Base-by-base conservation (phyloP, 2,113 vertebrate genomes). In the Seriola rivoliana region DNA sequence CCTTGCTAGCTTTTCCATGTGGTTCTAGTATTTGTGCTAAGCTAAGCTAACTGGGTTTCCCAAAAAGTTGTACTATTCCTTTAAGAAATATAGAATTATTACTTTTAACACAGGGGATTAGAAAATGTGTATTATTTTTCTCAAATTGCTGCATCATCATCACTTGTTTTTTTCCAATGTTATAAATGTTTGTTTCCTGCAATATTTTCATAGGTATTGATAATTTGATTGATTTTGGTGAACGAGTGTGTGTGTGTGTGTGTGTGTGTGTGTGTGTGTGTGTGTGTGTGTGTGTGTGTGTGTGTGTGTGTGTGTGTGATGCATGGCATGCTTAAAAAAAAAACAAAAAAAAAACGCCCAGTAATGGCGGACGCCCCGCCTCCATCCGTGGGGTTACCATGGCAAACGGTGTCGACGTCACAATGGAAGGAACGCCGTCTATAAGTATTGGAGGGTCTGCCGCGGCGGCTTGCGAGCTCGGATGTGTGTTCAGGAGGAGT, bases 381-480 rank as follows among this genome's bases (percentile, higher is more conserved):
- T 77, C 90, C 80, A 55, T 91, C 74, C 89, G 89, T 90, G 89
- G 74, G 71, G 95, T 95, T 95, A 91, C 95, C 95, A 95, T 95
- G 94, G 94, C 91, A 87, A 95, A 86, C 25, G n/a, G 44, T 17
- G 85, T 80, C 85, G 85, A 96, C 95, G 95, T 96, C 95, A 96
- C 90, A 52, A 80, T 66, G 81, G 89, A 93, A 93, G 87, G 64
- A 86, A 91, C 91, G 87, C 89, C 64, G 79, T 88, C 84, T 95
- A 95, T 94, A 95, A 95, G 92, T 89, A 92, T 58, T 66, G 80
- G 87, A 81, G 81, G 76, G 14, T 87, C 79, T 52, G 74, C 71
- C 2, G 85, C 89, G 59, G 87, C 81, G 16, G 80, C 63, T 90
- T 62, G 71, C 73, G 79, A 93, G 91, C 89, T 93, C 87, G 71